Percentiles rank a stretch among this genome's conserved stretches.
Evolutionary conservation across 2,888 invertebrate species (phyloP).

Genomic region (Boloria selene): DNA sequence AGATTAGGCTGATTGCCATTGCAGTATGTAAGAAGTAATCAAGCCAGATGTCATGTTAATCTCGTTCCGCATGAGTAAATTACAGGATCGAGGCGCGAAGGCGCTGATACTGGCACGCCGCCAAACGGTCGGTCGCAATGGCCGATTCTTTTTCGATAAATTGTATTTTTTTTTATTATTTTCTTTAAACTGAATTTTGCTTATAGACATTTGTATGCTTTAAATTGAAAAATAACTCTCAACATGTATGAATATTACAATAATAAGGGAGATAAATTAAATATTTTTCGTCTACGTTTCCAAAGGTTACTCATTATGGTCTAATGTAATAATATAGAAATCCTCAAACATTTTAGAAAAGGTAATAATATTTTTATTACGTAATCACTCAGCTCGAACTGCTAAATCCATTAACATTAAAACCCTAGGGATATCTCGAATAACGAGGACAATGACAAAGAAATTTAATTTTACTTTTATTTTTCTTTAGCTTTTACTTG

Average conservation of each 20-base stretch:
- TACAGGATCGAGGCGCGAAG: conserved; percentile 61
- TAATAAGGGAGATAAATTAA: too few relatives aligned
- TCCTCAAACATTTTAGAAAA: conserved; percentile 2
- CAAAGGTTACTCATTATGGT: too few relatives aligned
- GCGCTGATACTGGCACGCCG: conserved; percentile 57
- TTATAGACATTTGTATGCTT: conserved; percentile 7
- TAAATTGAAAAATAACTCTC: conserved; percentile 1
- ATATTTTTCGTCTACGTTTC: too few relatives aligned
- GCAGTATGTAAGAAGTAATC: conserved; percentile 15
- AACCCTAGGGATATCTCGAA: conserved; percentile 12
- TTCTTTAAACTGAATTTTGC: conserved; percentile 22
- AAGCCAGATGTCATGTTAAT: conserved; percentile 45
- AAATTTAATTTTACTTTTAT: not conserved
- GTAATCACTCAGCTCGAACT: conserved; percentile 9
- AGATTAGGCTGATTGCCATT: conserved; percentile 17
- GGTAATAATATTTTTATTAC: conserved; percentile 12
- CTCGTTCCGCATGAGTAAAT: conserved; percentile 47
- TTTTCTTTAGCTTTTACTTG: not conserved
- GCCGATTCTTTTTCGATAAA: conserved; percentile 29
- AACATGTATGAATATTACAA: too few relatives aligned
- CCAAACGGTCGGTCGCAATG: conserved; percentile 71
- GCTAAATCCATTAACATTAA: conserved; percentile 14
- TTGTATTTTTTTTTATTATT: conserved; percentile 27
- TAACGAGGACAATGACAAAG: conserved; percentile 1
- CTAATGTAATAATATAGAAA: not conserved